Conservation (phyloP, 1,140 invertebrate species). For the Planococcus citri region DNA sequence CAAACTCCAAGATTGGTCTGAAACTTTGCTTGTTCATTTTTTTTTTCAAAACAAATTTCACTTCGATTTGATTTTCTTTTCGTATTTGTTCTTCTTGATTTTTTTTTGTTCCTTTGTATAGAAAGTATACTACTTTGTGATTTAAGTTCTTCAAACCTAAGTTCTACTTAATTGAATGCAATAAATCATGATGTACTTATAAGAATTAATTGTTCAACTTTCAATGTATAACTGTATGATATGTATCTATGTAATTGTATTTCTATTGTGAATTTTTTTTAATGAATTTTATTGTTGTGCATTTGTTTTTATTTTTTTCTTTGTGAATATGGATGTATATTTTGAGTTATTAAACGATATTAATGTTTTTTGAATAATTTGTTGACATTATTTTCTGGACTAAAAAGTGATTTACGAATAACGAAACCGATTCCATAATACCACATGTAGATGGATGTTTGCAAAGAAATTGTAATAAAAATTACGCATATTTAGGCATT, state of each 20-base stretch:
- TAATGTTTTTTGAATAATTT: not conserved
- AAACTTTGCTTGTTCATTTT: too few species aligned
- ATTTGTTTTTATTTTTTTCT: not conserved
- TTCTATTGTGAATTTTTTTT: not conserved
- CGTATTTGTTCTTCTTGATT: not conserved
- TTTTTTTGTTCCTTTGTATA: not conserved
- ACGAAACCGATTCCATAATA: too few species aligned
- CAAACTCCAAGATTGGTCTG: too few species aligned
- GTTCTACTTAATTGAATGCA: not conserved
- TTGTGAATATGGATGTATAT: conserved; percentile 4
- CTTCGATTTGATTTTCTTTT: not conserved
- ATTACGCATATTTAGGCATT: too few species aligned
- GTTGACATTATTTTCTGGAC: too few species aligned
- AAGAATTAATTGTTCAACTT: not conserved
- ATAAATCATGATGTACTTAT: not conserved
- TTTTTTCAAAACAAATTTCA: too few species aligned
- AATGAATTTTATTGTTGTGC: conserved; percentile 3
- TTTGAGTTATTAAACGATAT: not conserved
- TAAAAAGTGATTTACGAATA: too few species aligned
- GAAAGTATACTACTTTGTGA: not conserved
- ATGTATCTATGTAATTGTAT: too few species aligned
- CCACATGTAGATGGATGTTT: too few species aligned
- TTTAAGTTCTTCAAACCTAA: too few species aligned
- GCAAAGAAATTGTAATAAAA: too few species aligned
- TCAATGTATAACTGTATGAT: not conserved